Percentiles rank a stretch among this genome's conserved stretches.
Evolutionary conservation across 2,113 vertebrate species (phyloP).

Genomic region (Ginglymostoma cirratum): DNA sequence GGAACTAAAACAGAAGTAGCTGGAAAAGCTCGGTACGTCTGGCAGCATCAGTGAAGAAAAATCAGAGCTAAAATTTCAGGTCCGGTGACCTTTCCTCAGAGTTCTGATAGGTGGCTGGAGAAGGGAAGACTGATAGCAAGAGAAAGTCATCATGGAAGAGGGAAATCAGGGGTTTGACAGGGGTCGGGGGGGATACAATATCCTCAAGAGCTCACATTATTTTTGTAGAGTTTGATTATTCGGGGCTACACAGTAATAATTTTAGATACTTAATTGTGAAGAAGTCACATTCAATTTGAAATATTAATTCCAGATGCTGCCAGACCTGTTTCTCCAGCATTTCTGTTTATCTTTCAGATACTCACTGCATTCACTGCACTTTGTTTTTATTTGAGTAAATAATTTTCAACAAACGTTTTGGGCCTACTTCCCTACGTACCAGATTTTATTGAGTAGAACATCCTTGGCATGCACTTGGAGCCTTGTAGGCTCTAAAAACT

Average conservation of each 20-base stretch:
- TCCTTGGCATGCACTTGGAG: neutral
- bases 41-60: no score
- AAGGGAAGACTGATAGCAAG: neutral
- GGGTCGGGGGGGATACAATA: no score
- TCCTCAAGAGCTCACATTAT: neutral
- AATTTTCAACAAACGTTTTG: neutral
- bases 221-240: neutral
- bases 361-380: no score
- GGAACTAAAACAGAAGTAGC: no score
- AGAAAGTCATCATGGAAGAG: neutral
- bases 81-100: no score
- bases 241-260: neutral
- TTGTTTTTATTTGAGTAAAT: no score
- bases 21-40: no score
- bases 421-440: neutral
- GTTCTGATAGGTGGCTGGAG: neutral
- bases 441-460: neutral
- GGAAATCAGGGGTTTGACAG: neutral
- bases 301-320: no score
- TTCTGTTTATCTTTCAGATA: no score
- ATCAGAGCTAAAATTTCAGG: no score
- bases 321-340: no score
- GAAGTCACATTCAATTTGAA: no score
- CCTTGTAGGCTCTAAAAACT: neutral
- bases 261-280: neutral